Base-by-base conservation (phyloP, 2,797 vertebrate species). In the Spinibarbus caldwelli region DNA sequence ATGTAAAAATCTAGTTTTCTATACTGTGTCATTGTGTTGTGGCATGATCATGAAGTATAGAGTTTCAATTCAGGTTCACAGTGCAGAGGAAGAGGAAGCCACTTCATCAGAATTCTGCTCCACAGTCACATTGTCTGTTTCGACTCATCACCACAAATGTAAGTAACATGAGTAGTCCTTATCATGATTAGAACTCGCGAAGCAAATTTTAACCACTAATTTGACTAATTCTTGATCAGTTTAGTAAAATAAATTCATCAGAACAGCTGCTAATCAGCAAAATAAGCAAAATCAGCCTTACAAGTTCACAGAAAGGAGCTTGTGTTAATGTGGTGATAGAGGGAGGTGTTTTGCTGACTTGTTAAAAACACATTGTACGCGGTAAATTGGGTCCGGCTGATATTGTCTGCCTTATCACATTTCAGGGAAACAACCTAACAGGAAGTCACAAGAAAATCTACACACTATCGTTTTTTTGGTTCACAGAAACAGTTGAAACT, bases 31-130 rank as follows among this genome's bases (percentile, higher is more conserved):
- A 57, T 34, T 57, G 11, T 72, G 26, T 72, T 78, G 49, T 38
- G 34, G 23, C 14, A 38, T 57, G 6, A 77, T 76, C 21, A 57
- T 21, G 26, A 78, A 62, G 76, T 43, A 12, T 29, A 11, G 26
- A 4, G 1, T 68, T 88, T 89, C 41, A 84, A 38, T 45, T 70
- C 45, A 96, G 95, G 92, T 96, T 38, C 91, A 93, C 7, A 96
- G 95, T 88, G 94, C 92, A 76, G 95, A 92, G 80, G 95, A 96
- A 75, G 94, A 96, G 2, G 94, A 96, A 38, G 85, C 79, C 75
- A 91, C 86, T 83, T 91, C 90, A 80, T 80, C 88, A 75, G 91
- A 94, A 64, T 43, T 85, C 4, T 66, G 87, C n/a, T 86, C 54
- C 84, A 73, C 82, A 43, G 26, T 73, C 49, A 83, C 85, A 5